Evolutionary conservation across 2,113 vertebrate species (phyloP).

Genomic region (Silurus asotus): DNA sequence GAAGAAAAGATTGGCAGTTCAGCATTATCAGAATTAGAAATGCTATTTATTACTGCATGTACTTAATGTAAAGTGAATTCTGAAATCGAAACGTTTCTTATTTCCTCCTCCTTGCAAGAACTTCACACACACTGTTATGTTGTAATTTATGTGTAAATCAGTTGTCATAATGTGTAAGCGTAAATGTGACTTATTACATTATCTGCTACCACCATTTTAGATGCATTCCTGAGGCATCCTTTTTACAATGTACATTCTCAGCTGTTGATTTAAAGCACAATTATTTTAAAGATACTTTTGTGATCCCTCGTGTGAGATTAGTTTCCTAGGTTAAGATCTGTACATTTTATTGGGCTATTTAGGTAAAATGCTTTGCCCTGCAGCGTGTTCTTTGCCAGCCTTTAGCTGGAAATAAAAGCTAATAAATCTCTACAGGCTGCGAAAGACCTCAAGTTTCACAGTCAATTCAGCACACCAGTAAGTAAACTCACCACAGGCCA

Average conservation of each 20-base stretch:
- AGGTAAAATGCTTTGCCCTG: conserved; percentile 43
- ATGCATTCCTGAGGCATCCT: conserved; percentile 62
- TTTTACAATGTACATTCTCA: conserved; percentile 50
- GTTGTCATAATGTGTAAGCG: conserved; percentile 44
- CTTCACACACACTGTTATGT: conserved; percentile 41
- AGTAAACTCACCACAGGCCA: conserved; percentile 24
- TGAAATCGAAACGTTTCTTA: background rate
- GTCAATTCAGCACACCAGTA: background rate
- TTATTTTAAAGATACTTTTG: conserved; percentile 51
- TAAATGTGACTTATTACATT: conserved; percentile 59
- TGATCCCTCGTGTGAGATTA: conserved; percentile 58
- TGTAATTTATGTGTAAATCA: conserved; percentile 64
- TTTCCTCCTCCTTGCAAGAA: conserved; percentile 1
- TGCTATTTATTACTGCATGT: conserved; percentile 18
- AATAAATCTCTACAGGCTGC: conserved; percentile 48
- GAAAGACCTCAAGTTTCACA: background rate
- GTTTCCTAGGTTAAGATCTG: conserved; percentile 55
- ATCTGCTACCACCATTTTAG: conserved; percentile 50
- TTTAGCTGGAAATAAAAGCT: conserved; percentile 44
- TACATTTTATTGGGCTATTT: conserved; percentile 67
- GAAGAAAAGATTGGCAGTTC: background rate
- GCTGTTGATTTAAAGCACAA: conserved; percentile 63
- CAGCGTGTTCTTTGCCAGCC: conserved; percentile 42
- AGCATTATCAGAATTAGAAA: conserved; percentile 43
- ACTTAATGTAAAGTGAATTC: conserved; percentile 9